Evolutionary conservation across 1,140 invertebrate species (phyloP), one percentile per base, ranked within the genome.

Genomic region (Eufriesea mexicana): DNA sequence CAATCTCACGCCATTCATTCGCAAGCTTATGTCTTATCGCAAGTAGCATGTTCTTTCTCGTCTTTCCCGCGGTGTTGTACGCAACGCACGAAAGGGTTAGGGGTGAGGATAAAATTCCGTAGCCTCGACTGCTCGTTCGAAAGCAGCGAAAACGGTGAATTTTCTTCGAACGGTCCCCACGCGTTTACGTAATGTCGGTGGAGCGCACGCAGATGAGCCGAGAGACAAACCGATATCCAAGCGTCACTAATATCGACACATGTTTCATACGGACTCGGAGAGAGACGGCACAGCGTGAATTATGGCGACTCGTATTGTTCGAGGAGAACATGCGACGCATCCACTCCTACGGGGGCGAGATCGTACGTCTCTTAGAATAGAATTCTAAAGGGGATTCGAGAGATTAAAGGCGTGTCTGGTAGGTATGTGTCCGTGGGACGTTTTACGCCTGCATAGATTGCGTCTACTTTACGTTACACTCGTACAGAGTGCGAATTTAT

Each of bases 241-340:
- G 51, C 55, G 80, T 82, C 73, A 51, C 28, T 51, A 68, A 78
- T 83, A 77, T 78, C 80, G 80, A 83, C 80, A 77, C 55, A 54
- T 70, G 76, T 77, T 75, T 83, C 74, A 77, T 45, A 72, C 51
- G 62, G 12, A 35, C n/a, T 74, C 79, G 61, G n/a, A 45, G 35
- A 35, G 49, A 57, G 49, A 73, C 57, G 74, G n/a, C 35, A n/a
- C 62, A 45, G 64, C 62, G 64, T 77, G 80, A 70, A 62, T 83
- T 77, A 77, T 45, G 64, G 80, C 74, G 66, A 54, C 64, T 78
- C 28, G 74, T 78, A 83, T 83, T 70, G 74, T 83, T 75, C 79
- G 35, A n/a, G 45, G 54, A 51, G 59, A 66, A 71, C 49, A 75
- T 35, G 49, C 55, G 68, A 51, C 35, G 28, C 78, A 79, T 79